Conservation (phyloP, 2,113 vertebrate species). For the Tachuris rubrigastra region DNA sequence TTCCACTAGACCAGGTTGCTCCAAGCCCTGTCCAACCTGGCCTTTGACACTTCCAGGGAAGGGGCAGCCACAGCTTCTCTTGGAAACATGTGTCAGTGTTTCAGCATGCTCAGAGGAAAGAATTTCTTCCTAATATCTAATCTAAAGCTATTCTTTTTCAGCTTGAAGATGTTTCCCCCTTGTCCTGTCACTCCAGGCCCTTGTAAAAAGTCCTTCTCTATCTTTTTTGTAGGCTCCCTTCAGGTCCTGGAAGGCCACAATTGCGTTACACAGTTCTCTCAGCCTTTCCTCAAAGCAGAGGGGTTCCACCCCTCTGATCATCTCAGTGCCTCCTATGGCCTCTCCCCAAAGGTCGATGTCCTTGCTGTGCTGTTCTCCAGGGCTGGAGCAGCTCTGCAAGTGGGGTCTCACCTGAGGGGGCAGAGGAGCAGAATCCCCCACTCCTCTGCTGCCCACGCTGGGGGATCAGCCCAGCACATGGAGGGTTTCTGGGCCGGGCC, state of each 20-base stretch:
- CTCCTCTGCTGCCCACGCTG: neutral
- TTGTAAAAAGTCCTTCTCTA: neutral
- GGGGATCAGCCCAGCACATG: neutral
- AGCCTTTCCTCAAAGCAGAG: neutral
- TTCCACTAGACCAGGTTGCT: neutral
- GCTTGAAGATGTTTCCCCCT: neutral
- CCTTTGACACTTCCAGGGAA: neutral
- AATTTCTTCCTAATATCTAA: neutral
- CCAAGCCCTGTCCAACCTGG: accelerated
- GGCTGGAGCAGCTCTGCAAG: neutral
- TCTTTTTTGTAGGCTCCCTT: neutral
- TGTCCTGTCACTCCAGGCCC: neutral
- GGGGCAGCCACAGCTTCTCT: neutral
- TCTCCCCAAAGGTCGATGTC: too few relatives aligned
- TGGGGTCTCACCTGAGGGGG: neutral
- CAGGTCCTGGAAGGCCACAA: neutral
- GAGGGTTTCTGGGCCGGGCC: neutral
- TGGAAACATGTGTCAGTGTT: neutral
- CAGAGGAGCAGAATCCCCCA: too few relatives aligned
- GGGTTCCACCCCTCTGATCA: neutral
- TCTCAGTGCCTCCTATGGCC: neutral
- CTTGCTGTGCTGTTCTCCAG: neutral
- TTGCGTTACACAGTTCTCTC: neutral
- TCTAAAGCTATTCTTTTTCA: neutral
- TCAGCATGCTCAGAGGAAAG: neutral